Percentiles rank a stretch among this genome's conserved stretches.
These are phyloP conservation scores for Contarinia nasturtii DNA, from an alignment of 1,140 invertebrate species.

Conservation along the genomic window DNA sequence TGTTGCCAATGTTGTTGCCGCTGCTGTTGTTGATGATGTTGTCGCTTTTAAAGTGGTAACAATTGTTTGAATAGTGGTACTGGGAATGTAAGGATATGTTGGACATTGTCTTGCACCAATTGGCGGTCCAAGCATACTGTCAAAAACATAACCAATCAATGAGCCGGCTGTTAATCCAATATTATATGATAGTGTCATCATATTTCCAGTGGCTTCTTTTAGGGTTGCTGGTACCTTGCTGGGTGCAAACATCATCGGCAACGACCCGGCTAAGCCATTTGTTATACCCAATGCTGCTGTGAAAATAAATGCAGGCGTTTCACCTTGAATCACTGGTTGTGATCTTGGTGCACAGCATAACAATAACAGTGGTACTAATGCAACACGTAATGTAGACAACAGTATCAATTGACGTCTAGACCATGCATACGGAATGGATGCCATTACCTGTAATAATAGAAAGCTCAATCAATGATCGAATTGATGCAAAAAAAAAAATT, in stretches of 20 bases:
- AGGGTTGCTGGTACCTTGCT: slow-evolving; percentile 58
- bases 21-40: slow-evolving; percentile 6
- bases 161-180: slow-evolving; percentile 67
- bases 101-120: slow-evolving; percentile 24
- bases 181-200: slow-evolving; percentile 82
- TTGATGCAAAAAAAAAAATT: neutral
- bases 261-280: slow-evolving; percentile 72
- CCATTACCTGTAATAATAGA: slow-evolving; percentile 41
- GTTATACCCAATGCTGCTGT: slow-evolving; percentile 60
- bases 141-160: slow-evolving; percentile 59
- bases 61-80: slow-evolving; percentile 2
- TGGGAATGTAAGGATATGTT: slow-evolving; percentile 14
- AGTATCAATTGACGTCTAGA: slow-evolving; percentile 51
- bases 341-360: slow-evolving; percentile 57
- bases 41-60: slow-evolving; percentile 3
- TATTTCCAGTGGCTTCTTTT: slow-evolving; percentile 67
- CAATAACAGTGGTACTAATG: slow-evolving; percentile 61
- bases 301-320: slow-evolving; percentile 37
- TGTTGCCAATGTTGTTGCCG: neutral
- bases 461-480: slow-evolving; percentile 1
- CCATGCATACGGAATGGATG: slow-evolving; percentile 62
- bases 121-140: slow-evolving; percentile 46
- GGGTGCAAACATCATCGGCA: slow-evolving; percentile 80
- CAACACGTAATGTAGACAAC: slow-evolving; percentile 42
- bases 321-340: slow-evolving; percentile 48